Evolutionary conservation across 2,888 invertebrate species (phyloP).

Genomic region (Noctuana brunneofusca): DNA sequence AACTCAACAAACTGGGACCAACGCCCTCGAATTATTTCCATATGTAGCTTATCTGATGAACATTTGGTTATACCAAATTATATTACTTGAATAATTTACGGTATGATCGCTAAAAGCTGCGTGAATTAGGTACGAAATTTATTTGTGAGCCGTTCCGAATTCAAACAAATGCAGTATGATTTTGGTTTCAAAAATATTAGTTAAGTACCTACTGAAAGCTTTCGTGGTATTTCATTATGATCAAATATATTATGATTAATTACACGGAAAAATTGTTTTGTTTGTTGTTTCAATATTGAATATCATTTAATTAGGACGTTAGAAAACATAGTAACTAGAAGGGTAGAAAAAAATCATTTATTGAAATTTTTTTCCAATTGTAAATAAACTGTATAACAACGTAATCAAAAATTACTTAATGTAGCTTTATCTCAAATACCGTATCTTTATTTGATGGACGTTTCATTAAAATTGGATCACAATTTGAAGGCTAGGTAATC

Average conservation of each 20-base stretch:
- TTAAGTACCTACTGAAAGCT: no score
- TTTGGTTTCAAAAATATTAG: background rate
- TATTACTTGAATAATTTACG: slow-evolving; percentile 21
- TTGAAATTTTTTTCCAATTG: background rate
- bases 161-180: slow-evolving; percentile 7
- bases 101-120: slow-evolving; percentile 6
- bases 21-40: slow-evolving; percentile 28
- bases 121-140: slow-evolving; percentile 19
- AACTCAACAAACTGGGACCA: slow-evolving; percentile 9
- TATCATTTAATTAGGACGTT: no score
- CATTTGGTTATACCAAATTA: slow-evolving; percentile 23
- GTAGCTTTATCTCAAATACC: slow-evolving; percentile 5
- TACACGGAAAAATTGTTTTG: no score
- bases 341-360: no score
- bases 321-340: no score
- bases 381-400: background rate
- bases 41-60: slow-evolving; percentile 19
- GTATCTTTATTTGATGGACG: slow-evolving; percentile 24
- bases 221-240: background rate
- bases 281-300: no score
- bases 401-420: slow-evolving; percentile 5
- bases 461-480: slow-evolving; percentile 29
- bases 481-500: slow-evolving; percentile 26
- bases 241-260: no score
- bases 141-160: background rate